These are phyloP conservation scores for Tapirus terrestris DNA, from an alignment of 2,113 vertebrate species.

Conservation along the genomic window DNA sequence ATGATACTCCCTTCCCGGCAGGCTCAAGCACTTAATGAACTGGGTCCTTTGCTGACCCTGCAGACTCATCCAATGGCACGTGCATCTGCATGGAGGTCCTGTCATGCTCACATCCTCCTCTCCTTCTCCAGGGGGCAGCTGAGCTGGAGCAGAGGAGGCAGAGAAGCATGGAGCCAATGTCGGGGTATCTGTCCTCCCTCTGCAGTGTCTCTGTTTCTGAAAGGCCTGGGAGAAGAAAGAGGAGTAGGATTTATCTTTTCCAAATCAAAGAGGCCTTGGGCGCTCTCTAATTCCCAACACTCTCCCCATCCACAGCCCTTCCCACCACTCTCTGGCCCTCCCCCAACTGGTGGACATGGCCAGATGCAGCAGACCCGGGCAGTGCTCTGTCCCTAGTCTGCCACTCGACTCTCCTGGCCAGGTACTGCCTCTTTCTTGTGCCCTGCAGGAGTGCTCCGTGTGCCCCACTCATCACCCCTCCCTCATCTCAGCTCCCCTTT, in stretches of 20 bases:
- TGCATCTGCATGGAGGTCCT: rapidly evolving
- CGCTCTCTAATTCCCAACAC: neutral
- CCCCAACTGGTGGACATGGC: neutral
- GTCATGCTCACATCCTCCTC: neutral
- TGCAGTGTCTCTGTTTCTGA: neutral
- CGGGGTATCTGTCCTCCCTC: rapidly evolving
- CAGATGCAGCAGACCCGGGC: neutral
- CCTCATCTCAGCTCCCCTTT: rapidly evolving
- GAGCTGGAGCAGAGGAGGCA: neutral
- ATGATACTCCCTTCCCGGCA: too few relatives aligned
- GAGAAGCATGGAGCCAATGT: neutral
- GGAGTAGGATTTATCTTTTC: neutral
- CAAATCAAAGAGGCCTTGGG: rapidly evolving
- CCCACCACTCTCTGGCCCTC: neutral
- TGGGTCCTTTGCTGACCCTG: rapidly evolving
- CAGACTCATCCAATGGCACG: rapidly evolving
- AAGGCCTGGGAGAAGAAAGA: too few relatives aligned
- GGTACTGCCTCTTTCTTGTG: rapidly evolving
- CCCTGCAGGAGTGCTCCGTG: rapidly evolving
- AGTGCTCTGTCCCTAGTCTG: too few relatives aligned
- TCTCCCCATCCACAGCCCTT: neutral
- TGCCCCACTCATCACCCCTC: rapidly evolving
- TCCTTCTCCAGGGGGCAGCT: neutral
- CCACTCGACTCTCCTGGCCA: neutral
- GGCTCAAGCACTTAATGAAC: neutral